phyloP scores from a whole-genome alignment of 2,888 invertebrate species.

The Steinernema carpocapsae region DNA sequence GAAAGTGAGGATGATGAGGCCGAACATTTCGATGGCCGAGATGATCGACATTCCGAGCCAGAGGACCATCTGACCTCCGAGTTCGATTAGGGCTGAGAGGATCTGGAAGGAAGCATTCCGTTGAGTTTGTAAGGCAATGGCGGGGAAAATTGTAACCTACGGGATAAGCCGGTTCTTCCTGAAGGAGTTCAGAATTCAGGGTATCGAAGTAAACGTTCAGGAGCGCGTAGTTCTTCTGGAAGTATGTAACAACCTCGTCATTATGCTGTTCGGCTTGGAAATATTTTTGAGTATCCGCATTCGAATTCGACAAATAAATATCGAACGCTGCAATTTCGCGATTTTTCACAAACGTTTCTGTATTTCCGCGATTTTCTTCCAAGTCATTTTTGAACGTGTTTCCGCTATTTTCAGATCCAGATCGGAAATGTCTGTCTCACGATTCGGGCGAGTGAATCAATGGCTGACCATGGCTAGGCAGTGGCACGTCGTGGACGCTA shows the following conservation, averaged over 20 bases:
- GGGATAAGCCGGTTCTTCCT: slow-evolving; percentile 37
- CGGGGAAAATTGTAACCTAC: no score
- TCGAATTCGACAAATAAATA: no score
- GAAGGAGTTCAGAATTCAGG: slow-evolving; percentile 34
- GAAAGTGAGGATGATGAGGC: slow-evolving; percentile 32
- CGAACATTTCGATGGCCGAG: slow-evolving; percentile 37
- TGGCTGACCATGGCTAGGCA: slow-evolving; percentile 92
- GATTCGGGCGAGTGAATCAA: slow-evolving; percentile 77
- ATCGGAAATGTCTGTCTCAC: slow-evolving; percentile 52
- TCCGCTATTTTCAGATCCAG: no score
- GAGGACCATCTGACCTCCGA: slow-evolving; percentile 42
- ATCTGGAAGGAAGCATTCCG: background rate
- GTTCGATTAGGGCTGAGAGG: slow-evolving; percentile 39
- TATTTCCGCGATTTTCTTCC: no score
- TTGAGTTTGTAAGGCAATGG: no score
- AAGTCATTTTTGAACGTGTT: no score
- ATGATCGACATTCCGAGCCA: slow-evolving; percentile 39
- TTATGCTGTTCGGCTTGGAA: no score
- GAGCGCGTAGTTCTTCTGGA: slow-evolving; percentile 30
- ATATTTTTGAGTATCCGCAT: no score
- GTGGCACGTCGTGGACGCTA: slow-evolving; percentile 94
- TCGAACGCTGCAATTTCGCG: no score
- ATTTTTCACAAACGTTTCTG: no score
- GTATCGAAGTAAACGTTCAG: slow-evolving; percentile 43
- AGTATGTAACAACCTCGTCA: no score